Evolutionary conservation across 2,797 vertebrate species (phyloP), one percentile per base, ranked within the genome.

Genomic region (Adelosebastes latens): DNA sequence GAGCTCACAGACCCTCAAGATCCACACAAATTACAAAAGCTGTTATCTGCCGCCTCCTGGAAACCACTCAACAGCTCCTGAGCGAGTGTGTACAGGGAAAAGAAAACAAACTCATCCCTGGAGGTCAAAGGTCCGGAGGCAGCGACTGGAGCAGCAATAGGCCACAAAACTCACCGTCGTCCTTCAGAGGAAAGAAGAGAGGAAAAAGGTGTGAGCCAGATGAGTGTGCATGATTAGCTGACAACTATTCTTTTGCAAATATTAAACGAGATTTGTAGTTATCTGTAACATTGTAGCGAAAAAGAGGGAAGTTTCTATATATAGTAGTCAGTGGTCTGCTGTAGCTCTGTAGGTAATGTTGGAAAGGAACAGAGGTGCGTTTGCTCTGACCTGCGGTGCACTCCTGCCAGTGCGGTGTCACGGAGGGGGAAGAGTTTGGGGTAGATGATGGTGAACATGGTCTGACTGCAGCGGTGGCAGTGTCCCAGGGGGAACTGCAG

Each of bases 371-470:
- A 5, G 7, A 10, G 6, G 13, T 85, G 89, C 2, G 70, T 68
- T 64, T n/a, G 55, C 3, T 64, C 94, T 95, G 95, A 99, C 99
- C 98, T 97, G 94, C 97, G 97, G 92, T 99, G 98, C 62, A 99
- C 97, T 84, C 96, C 97, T 36, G 97, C 98, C 96, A 99, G 97
- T 2, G 96, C 96, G 0, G 98, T 99, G 93, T 98, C 96, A 83
- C 97, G 95, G 88, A 99, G 95, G 61, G 97, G 98, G 88, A 98
- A 98, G 74, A 98, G 96, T 93, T 99, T 99, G 85, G 98, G 98
- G 92, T 98, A 99, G 94, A 98, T 96, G 82, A 97, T 97, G 81
- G 97, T 99, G 95, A 99, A 99, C 98, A 99, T 99, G 84, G 97
- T 96, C 92, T 98, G 97, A 80, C 97, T 98, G 89, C 99, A 99